Conservation (phyloP, 2,797 vertebrate species). For the Tarsius wallacei region DNA sequence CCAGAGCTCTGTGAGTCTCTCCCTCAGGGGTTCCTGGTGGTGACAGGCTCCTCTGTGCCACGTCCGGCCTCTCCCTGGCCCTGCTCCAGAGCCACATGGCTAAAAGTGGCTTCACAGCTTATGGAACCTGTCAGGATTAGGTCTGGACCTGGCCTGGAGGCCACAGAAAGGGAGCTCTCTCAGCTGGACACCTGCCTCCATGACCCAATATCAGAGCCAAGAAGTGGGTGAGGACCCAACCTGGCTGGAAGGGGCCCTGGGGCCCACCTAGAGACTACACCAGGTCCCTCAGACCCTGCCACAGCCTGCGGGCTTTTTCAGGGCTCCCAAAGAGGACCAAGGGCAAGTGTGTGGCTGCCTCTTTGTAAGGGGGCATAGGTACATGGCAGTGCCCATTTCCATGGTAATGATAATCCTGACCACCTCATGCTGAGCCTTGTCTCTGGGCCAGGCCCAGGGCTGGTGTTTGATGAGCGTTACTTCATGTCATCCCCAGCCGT, state of each 20-base stretch:
- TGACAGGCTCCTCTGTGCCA: not conserved
- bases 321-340: fast-evolving
- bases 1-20: not conserved
- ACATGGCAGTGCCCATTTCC: fast-evolving
- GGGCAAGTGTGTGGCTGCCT: not conserved
- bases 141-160: not conserved
- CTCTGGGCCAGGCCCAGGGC: not conserved
- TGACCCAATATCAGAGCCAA: not conserved
- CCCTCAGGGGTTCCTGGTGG: not conserved
- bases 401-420: fast-evolving
- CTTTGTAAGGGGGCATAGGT: not conserved
- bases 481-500: not conserved
- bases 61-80: not conserved
- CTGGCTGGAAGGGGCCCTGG: not conserved
- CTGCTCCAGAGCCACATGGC: not conserved
- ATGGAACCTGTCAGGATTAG: fast-evolving
- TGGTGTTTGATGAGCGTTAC: fast-evolving
- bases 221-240: not conserved
- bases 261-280: not conserved
- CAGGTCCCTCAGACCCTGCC: not conserved
- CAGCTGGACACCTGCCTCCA: not conserved
- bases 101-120: not conserved
- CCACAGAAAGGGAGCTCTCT: not conserved
- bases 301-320: not conserved
- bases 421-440: fast-evolving